Evolutionary conservation across 2,797 vertebrate species (phyloP).

Genomic region (Enteromius radiatus): DNA sequence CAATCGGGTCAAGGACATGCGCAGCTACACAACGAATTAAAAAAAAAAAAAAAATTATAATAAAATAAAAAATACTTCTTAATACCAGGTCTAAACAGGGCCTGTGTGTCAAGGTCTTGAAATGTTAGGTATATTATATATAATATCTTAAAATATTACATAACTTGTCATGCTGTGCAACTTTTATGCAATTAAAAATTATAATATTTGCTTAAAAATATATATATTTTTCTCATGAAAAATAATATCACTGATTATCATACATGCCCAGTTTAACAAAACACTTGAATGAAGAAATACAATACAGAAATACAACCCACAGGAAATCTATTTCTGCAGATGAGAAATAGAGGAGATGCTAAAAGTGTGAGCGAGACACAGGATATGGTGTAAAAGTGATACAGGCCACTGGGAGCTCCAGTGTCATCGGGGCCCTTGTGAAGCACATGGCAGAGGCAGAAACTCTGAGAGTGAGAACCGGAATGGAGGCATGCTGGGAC

Average conservation of each 20-base stretch:
- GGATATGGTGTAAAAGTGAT: constrained; percentile 20
- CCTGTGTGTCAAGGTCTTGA: neutral
- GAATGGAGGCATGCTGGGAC: constrained; percentile 33
- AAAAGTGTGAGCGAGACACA: neutral
- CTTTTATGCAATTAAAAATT: neutral
- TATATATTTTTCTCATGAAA: neutral
- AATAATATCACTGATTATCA: neutral
- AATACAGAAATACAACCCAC: constrained; percentile 13
- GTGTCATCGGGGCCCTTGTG: constrained; percentile 3
- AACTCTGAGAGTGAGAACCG: neutral
- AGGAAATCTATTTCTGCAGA: constrained; percentile 19
- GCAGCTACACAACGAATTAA: neutral
- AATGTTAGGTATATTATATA: no score
- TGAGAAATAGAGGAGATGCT: neutral
- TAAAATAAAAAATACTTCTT: neutral
- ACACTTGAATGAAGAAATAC: neutral
- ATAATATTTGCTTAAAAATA: neutral
- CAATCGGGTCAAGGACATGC: no score
- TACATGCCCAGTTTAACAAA: neutral
- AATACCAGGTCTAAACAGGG: no score
- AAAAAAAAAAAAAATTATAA: neutral
- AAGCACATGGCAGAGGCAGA: constrained; percentile 11
- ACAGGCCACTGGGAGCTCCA: neutral
- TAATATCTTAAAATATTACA: neutral
- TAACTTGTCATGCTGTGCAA: neutral